Evolutionary conservation across 2,113 vertebrate species (phyloP).

Genomic region (Glaucidium brasilianum): DNA sequence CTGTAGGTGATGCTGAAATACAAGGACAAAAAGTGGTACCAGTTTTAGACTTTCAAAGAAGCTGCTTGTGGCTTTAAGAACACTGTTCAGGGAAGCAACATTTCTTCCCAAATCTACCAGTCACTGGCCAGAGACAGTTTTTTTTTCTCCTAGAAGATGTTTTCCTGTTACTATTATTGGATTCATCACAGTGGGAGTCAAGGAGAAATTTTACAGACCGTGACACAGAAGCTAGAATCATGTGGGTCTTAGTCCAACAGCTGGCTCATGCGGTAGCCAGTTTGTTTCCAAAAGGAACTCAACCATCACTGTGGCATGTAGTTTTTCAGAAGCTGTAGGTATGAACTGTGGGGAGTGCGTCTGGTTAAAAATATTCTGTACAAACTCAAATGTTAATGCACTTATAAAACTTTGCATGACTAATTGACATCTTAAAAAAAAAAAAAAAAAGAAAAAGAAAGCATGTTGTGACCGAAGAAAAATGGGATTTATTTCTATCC

Average conservation of each 20-base stretch:
- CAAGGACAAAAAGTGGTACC: slow-evolving; percentile 99
- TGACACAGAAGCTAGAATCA: slow-evolving; percentile 13
- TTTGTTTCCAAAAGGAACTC: slow-evolving; percentile 51
- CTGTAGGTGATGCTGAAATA: slow-evolving; percentile 96
- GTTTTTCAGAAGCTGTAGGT: slow-evolving; percentile 66
- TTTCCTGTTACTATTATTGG: slow-evolving; percentile 57
- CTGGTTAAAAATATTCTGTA: slow-evolving; percentile 74
- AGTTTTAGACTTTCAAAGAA: slow-evolving; percentile 83
- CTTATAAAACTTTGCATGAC: slow-evolving; percentile 88
- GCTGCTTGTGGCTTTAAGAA: slow-evolving; percentile 56
- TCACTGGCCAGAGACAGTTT: slow-evolving; percentile 57
- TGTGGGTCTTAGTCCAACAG: not conserved
- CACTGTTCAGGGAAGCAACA: slow-evolving; percentile 69
- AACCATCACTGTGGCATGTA: slow-evolving; percentile 67
- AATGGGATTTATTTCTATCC: slow-evolving; percentile 81
- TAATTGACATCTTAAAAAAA: slow-evolving; percentile 72
- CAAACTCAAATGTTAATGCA: slow-evolving; percentile 88
- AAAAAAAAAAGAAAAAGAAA: slow-evolving; percentile 69
- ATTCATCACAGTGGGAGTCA: slow-evolving; percentile 35
- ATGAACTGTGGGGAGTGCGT: slow-evolving; percentile 64
- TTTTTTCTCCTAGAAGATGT: slow-evolving; percentile 64
- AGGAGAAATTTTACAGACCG: slow-evolving; percentile 30
- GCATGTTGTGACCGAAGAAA: slow-evolving; percentile 79
- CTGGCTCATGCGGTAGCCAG: slow-evolving; percentile 1
- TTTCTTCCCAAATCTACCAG: slow-evolving; percentile 67